These are phyloP conservation scores for Leptinotarsa tumamoca DNA, from an alignment of 2,888 invertebrate species.

Conservation along the genomic window DNA sequence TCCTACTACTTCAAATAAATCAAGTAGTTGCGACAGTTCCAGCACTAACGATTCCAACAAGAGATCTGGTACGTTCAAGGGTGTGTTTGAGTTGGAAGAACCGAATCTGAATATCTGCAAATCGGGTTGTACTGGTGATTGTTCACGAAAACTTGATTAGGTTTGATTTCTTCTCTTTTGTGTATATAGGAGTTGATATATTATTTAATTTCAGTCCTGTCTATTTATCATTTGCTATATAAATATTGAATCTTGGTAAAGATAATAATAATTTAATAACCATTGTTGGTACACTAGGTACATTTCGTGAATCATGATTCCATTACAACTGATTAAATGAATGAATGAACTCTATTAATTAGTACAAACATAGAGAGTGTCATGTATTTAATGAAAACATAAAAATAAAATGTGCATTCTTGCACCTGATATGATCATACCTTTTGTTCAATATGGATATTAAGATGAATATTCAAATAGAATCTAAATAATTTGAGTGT, in stretches of 20 bases:
- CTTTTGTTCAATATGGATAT: no score
- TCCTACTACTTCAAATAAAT: neutral
- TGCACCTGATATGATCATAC: no score
- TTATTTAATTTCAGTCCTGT: neutral
- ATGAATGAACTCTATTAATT: no score
- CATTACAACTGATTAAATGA: no score
- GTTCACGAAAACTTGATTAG: neutral
- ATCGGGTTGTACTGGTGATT: neutral
- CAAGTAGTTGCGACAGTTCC: neutral
- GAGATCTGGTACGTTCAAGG: constrained; percentile 23
- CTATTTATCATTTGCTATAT: neutral
- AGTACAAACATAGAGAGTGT: no score
- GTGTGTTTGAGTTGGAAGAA: constrained; percentile 16
- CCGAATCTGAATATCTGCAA: neutral
- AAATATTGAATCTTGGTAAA: neutral
- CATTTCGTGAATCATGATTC: no score
- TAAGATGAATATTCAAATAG: no score
- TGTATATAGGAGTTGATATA: neutral
- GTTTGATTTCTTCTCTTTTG: neutral
- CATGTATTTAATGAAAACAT: no score
- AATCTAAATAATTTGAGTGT: no score
- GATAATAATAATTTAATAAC: neutral
- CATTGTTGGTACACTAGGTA: no score
- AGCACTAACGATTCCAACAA: constrained; percentile 15
- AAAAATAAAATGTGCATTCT: no score